Percentiles rank a stretch among this genome's conserved stretches.
Evolutionary conservation across 2,113 vertebrate genomes (phyloP).

Genomic region (Camarhynchus parvulus): DNA sequence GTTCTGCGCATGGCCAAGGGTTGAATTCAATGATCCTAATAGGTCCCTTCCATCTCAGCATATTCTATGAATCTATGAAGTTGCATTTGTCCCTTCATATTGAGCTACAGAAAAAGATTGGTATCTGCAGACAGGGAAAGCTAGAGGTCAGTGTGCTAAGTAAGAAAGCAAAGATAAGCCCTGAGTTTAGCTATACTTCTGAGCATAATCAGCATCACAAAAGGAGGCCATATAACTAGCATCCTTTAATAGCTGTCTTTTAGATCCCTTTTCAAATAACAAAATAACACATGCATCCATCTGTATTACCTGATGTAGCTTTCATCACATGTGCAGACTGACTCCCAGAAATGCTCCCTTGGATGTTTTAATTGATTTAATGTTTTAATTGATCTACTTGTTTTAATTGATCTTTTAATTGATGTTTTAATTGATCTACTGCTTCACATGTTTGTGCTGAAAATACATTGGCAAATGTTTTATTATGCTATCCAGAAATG

Average conservation of each 20-base stretch:
- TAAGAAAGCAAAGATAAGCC: background rate
- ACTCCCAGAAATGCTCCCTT: background rate
- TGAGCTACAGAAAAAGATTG: background rate
- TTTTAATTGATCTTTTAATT: too few species aligned
- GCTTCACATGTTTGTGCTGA: background rate
- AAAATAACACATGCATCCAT: background rate
- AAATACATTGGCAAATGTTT: background rate
- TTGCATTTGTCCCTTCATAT: background rate
- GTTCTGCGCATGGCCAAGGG: background rate
- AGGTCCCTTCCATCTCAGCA: background rate
- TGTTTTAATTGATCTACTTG: too few species aligned
- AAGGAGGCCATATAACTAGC: background rate
- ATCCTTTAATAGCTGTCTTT: background rate
- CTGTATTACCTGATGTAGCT: background rate
- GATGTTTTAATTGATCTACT: background rate
- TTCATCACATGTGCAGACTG: background rate
- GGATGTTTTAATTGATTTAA: background rate
- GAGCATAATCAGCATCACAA: background rate
- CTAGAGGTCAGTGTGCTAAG: background rate
- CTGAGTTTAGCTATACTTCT: background rate
- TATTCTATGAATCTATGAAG: background rate
- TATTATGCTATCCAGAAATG: background rate
- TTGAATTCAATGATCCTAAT: accelerated
- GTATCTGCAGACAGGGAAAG: background rate
- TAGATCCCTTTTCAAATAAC: background rate